Base-by-base conservation (phyloP, 1,140 invertebrate genomes). In the Drosophila guanche region DNA sequence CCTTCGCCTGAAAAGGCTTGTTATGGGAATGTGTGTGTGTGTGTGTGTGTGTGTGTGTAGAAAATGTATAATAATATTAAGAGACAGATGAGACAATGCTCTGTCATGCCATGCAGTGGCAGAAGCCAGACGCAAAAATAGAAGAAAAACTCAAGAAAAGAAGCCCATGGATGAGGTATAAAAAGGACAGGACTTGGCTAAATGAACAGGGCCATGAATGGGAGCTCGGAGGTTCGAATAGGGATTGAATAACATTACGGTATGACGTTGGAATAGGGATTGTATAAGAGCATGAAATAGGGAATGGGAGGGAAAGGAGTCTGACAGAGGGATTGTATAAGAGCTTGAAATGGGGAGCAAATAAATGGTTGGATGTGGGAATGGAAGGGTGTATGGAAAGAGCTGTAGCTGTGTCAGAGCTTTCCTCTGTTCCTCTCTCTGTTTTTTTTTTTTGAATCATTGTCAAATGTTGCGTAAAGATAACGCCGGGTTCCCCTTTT, bases 391-490 rank as follows among this genome's bases (percentile, higher is more conserved):
- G 33, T 4, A 4, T 4, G 1, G 33, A 37, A 10, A 10, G 33
- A 37, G 4, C 8, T 10, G 4, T 4, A 25, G 23, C 12, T 10
- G 3, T 37, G 33, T 37, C 10, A 12, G 12, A 37, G 33, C 10
- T 37, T 37, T 37, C 33, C 33, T 37, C 33, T 37, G 33, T 37
- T 47, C 33, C 50, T 29, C 40, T 51, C 51, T 22, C 45, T 53
- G 55, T 68, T 46, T 65, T 71, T 25, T 73, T 37, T 37, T 37
- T 10, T 33, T 37, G 10, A 10, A 4, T 37, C 10, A 12, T 37
- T 68, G 68, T 73, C 62, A 83, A 78, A 81, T 83, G 78, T 81
- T 77, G 68, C 79, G 79, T 77, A 57, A 83, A 83, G 78, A 83
- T 81, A 80, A 80, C 40, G 51, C 29, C 12, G 40, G n/a, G 43